Conservation (phyloP, 2,113 vertebrate genomes). For the Panurus biarmicus region DNA sequence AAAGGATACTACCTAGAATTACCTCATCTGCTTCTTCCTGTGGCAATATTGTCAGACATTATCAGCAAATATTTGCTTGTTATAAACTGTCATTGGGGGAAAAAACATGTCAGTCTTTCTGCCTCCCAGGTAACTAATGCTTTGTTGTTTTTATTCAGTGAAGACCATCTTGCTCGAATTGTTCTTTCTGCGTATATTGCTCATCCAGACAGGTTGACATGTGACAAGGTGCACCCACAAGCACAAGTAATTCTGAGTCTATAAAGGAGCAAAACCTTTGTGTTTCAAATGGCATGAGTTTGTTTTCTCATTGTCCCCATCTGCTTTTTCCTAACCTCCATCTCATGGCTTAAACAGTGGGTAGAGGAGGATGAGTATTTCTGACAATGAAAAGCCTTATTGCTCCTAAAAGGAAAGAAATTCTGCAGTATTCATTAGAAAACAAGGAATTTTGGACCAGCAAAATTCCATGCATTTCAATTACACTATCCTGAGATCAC, state of each 20-base stretch:
- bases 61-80: slow-evolving; percentile 60
- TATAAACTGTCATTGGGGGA: slow-evolving; percentile 36
- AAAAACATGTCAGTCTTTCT: slow-evolving; percentile 42
- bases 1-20: slow-evolving; percentile 29
- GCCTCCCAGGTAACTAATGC: slow-evolving; percentile 44
- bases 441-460: not conserved
- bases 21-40: slow-evolving; percentile 33
- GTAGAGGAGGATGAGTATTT: not conserved
- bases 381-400: not conserved
- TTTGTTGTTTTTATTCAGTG: slow-evolving; percentile 20
- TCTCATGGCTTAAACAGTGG: not conserved
- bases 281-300: slow-evolving; percentile 17
- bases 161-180: not conserved
- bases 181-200: slow-evolving; percentile 40
- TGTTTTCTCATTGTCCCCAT: slow-evolving; percentile 23
- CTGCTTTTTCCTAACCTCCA: not conserved
- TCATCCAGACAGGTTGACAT: slow-evolving; percentile 42
- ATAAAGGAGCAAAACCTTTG: slow-evolving; percentile 20
- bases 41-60: slow-evolving; percentile 56
- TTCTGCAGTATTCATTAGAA: not conserved
- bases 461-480: not conserved
- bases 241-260: slow-evolving; percentile 20
- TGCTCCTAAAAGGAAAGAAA: not conserved
- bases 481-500: not conserved
- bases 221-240: slow-evolving; percentile 36